Conservation (phyloP, 2,888 invertebrate species). For the Conus canariensis region DNA sequence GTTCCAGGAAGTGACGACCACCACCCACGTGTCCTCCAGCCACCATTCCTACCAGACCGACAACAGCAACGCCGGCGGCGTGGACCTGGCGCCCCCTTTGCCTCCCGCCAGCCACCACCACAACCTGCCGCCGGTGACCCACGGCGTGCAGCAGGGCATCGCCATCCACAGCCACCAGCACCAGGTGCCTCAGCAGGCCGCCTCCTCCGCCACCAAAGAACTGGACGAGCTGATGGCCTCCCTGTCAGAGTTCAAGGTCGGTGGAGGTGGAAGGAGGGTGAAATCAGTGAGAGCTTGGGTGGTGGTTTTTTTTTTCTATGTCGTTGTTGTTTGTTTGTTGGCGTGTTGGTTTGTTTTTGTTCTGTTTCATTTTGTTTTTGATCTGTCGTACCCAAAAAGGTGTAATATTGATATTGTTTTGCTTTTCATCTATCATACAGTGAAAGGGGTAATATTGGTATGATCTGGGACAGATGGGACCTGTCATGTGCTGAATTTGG, state of each 20-base stretch:
- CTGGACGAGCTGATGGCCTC: constrained; percentile 97
- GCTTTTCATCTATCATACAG: no score
- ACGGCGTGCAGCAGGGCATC: constrained; percentile 43
- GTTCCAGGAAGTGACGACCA: constrained; percentile 22
- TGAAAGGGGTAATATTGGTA: no score
- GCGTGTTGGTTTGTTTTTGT: no score
- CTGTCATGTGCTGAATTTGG: no score
- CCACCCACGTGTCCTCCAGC: not conserved
- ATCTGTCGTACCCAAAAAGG: no score
- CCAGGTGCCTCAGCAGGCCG: constrained; percentile 75
- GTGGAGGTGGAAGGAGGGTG: not conserved
- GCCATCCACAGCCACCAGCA: constrained; percentile 37
- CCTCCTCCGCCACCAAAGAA: constrained; percentile 95
- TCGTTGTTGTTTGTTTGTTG: not conserved
- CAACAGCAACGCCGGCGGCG: not conserved
- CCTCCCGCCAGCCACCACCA: constrained; percentile 50
- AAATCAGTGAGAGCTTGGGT: not conserved
- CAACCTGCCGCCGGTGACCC: constrained; percentile 44
- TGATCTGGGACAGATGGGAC: no score
- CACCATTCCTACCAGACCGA: constrained; percentile 37
- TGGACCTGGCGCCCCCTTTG: not conserved
- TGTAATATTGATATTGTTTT: no score
- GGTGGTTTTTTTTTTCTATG: not conserved
- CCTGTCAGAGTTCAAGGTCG: constrained; percentile 95
- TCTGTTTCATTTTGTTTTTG: no score